Percentiles rank a stretch among this genome's conserved stretches.
These are phyloP conservation scores for Anaspis maculata DNA, from an alignment of 2,888 invertebrate genomes.

Conservation along the genomic window DNA sequence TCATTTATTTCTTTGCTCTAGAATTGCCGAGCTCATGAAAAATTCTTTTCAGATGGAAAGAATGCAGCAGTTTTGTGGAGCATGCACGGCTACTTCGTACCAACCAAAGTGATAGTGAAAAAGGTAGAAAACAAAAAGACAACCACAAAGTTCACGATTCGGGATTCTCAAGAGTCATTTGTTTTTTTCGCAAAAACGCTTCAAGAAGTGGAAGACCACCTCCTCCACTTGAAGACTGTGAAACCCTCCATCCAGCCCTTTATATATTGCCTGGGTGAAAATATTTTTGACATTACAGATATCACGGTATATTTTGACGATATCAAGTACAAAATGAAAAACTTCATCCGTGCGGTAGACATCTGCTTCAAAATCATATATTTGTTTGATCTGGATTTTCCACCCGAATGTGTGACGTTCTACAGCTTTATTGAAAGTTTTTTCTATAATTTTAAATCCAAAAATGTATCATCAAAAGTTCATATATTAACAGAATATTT, in stretches of 20 bases:
- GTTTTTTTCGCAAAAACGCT: slow-evolving; percentile 3
- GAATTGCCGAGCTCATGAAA: too few relatives aligned
- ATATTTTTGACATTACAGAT: slow-evolving; percentile 5
- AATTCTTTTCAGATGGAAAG: slow-evolving; percentile 13
- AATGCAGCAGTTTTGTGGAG: slow-evolving; percentile 11
- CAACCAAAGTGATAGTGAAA: slow-evolving; percentile 7
- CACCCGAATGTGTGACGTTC: slow-evolving; percentile 2
- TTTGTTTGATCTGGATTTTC: slow-evolving; percentile 4
- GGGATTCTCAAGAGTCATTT: slow-evolving; percentile 6
- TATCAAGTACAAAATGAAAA: slow-evolving; percentile 3
- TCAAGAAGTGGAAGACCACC: slow-evolving; percentile 4
- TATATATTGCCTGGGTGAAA: slow-evolving; percentile 3
- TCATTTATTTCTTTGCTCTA: too few relatives aligned
- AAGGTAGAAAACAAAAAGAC: slow-evolving; percentile 10
- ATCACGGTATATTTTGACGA: slow-evolving; percentile 4
- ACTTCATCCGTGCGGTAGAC: slow-evolving; percentile 5
- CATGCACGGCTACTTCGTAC: slow-evolving; percentile 16
- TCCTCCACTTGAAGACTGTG: not conserved
- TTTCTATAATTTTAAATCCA: slow-evolving; percentile 5
- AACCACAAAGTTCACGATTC: slow-evolving; percentile 3
- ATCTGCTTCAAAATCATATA: slow-evolving; percentile 5
- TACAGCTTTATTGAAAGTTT: slow-evolving; percentile 4
- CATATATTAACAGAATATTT: not conserved
- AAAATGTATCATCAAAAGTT: slow-evolving; percentile 3
- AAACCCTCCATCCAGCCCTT: slow-evolving; percentile 5